Conservation (phyloP, 2,113 vertebrate species). For the Megatriorchis doriae region DNA sequence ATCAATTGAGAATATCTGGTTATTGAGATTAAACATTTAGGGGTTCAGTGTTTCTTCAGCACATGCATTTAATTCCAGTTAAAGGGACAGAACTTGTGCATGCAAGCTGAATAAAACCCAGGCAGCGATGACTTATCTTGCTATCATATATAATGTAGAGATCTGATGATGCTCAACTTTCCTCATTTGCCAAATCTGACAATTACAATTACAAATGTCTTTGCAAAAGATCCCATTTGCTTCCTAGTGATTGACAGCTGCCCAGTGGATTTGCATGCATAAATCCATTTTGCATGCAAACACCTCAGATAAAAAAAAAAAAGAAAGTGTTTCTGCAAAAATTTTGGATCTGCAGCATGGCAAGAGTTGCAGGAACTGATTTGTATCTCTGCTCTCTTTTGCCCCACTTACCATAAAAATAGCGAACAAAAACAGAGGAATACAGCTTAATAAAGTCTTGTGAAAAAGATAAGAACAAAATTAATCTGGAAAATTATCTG, state of each 20-base stretch:
- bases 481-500: constrained; percentile 17
- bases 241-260: constrained; percentile 18
- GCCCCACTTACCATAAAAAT: not conserved
- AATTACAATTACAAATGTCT: not conserved
- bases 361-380: not conserved
- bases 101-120: not conserved
- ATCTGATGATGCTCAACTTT: not conserved
- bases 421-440: not conserved
- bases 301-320: not conserved
- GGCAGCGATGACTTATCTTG: not conserved
- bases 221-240: not conserved
- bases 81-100: not conserved
- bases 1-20: not conserved
- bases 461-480: not conserved
- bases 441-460: not conserved
- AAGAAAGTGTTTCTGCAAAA: not conserved
- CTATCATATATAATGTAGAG: not conserved
- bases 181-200: not conserved
- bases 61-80: not conserved
- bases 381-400: not conserved
- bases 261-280: not conserved
- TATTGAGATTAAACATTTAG: not conserved
- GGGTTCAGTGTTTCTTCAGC: not conserved
- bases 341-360: not conserved
- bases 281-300: not conserved